Evolutionary conservation across 2,888 invertebrate genomes (phyloP).

Genomic region (Stramonita haemastoma): DNA sequence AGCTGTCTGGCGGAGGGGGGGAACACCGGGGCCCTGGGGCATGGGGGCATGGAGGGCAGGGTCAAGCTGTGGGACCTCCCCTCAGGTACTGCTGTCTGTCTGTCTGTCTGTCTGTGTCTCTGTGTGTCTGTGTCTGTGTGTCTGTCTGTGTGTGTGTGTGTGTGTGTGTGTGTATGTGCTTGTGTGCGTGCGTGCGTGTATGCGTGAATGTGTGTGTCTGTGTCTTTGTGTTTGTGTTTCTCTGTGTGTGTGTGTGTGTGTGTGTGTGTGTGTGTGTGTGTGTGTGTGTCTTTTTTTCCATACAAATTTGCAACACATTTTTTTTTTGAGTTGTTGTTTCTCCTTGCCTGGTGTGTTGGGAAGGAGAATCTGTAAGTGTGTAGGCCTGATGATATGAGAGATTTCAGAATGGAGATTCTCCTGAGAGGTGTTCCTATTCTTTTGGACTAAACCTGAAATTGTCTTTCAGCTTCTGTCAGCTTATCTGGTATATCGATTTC

Average conservation of each 20-base stretch:
- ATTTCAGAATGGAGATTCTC: no score
- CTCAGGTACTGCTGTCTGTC: not conserved
- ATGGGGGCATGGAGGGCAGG: constrained; percentile 63
- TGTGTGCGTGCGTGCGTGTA: not conserved
- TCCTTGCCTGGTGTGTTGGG: no score
- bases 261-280: not conserved
- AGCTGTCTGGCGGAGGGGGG: constrained; percentile 62
- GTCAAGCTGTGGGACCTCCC: constrained; percentile 62
- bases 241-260: constrained; percentile 17
- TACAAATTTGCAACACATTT: no score
- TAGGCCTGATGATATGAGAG: no score
- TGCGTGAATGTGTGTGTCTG: constrained; percentile 9
- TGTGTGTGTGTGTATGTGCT: not conserved
- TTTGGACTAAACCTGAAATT: no score
- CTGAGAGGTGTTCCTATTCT: no score
- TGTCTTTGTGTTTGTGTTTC: not conserved
- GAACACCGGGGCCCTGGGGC: constrained; percentile 61
- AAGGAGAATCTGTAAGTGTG: no score
- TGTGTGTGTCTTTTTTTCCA: not conserved
- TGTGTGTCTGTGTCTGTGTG: constrained; percentile 23
- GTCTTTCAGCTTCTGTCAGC: no score
- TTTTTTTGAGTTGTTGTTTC: no score
- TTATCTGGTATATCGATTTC: no score
- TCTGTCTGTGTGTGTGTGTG: not conserved
- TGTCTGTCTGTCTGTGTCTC: not conserved